Conservation (phyloP, 2,797 vertebrate species). For the Epinephelus malabaricus region DNA sequence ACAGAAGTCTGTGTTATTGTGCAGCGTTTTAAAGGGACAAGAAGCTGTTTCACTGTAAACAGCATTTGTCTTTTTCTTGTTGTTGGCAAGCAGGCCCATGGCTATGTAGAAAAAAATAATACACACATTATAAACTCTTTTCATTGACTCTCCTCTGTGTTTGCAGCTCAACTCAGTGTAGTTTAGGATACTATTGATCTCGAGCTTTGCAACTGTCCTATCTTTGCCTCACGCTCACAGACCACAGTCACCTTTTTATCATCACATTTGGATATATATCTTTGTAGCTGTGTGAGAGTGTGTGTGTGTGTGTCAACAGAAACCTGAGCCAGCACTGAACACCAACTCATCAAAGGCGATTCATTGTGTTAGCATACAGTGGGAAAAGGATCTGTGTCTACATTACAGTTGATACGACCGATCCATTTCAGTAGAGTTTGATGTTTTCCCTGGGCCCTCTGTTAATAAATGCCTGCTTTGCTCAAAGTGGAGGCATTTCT, state of each 20-base stretch:
- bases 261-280: conserved; percentile 42
- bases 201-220: conserved; percentile 16
- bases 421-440: conserved; percentile 81
- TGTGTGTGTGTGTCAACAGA: conserved; percentile 68
- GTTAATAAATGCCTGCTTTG: conserved; percentile 81
- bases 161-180: conserved; percentile 13
- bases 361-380: conserved; percentile 72
- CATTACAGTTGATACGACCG: conserved; percentile 72
- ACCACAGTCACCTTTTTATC: conserved; percentile 22
- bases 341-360: conserved; percentile 76
- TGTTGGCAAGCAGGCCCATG: background rate
- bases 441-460: conserved; percentile 69
- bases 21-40: conserved; percentile 7
- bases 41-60: background rate
- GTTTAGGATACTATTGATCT: conserved; percentile 31
- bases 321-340: conserved; percentile 71
- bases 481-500: conserved; percentile 68
- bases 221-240: conserved; percentile 1
- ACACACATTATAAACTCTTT: conserved; percentile 11
- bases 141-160: conserved; percentile 5
- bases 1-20: conserved; percentile 1
- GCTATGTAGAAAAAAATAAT: background rate
- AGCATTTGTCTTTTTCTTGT: background rate
- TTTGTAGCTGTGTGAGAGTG: conserved; percentile 23
- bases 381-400: conserved; percentile 72